Conservation (phyloP, 2,888 invertebrate species). For the Mythimna lalbum region DNA sequence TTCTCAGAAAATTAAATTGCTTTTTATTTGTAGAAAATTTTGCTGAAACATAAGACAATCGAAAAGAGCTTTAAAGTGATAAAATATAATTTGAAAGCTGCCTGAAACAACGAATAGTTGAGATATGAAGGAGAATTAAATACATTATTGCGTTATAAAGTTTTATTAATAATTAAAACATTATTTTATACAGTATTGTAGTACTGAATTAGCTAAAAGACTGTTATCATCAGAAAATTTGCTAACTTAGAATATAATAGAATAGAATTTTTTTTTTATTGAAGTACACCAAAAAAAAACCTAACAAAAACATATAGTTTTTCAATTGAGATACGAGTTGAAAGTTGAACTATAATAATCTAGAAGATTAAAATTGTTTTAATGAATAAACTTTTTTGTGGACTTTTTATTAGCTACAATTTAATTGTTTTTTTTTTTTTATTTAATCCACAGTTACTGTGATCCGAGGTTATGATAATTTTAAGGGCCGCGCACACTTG, state of each 20-base stretch:
- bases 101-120: constrained; percentile 33
- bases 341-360: no score
- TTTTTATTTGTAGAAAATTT: background rate
- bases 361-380: no score
- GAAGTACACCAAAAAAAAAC: no score
- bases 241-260: background rate
- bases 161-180: constrained; percentile 12
- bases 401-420: no score
- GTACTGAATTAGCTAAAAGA: background rate
- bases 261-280: no score
- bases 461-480: no score
- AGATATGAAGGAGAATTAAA: constrained; percentile 42
- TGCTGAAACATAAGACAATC: constrained; percentile 31
- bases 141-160: constrained; percentile 17
- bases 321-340: no score
- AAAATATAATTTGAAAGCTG: constrained; percentile 38
- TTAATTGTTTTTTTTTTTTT: no score
- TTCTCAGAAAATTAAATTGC: accelerated
- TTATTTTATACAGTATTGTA: background rate
- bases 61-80: constrained; percentile 26
- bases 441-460: no score
- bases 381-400: no score
- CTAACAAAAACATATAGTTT: no score
- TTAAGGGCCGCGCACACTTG: no score
- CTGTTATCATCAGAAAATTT: background rate